Evolutionary conservation across 2,888 invertebrate genomes (phyloP).

Genomic region (Troilus luridus): DNA sequence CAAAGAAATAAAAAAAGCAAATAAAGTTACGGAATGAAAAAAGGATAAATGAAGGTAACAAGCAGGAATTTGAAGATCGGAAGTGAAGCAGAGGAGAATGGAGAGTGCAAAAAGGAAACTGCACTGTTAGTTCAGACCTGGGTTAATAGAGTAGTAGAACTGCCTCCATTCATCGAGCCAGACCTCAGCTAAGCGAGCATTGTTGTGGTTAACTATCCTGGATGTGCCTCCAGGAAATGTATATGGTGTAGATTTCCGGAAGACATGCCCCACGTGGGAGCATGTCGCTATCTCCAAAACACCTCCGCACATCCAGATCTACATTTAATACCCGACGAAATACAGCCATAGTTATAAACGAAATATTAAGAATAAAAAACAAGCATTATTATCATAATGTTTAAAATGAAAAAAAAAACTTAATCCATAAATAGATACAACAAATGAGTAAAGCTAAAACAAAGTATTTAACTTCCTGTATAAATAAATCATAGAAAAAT

Average conservation of each 20-base stretch:
- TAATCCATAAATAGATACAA: background rate
- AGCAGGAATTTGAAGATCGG: background rate
- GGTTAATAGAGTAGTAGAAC: conserved; percentile 99
- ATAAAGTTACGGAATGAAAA: background rate
- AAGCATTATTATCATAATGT: background rate
- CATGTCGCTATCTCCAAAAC: conserved; percentile 94
- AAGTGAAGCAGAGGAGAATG: background rate
- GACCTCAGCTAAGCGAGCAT: conserved; percentile 97
- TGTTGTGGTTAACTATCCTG: conserved; percentile 98
- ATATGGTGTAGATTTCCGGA: conserved; percentile 98
- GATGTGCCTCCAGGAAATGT: conserved; percentile 98
- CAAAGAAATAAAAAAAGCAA: background rate
- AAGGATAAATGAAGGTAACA: background rate
- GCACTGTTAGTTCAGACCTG: conserved; percentile 76
- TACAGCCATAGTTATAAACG: conserved; percentile 26
- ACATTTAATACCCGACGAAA: conserved; percentile 65
- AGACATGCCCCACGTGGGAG: conserved; percentile 96
- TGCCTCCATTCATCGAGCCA: conserved; percentile 99
- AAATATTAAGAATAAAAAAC: conserved; percentile 4
- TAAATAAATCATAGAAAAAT: background rate
- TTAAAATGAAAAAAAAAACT: background rate
- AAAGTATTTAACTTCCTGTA: background rate
- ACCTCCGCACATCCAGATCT: conserved; percentile 99
- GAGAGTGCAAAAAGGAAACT: conserved; percentile 48
- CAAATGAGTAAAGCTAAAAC: background rate